Evolutionary conservation across 1,140 invertebrate genomes (phyloP).

Genomic region (Proales similis): DNA sequence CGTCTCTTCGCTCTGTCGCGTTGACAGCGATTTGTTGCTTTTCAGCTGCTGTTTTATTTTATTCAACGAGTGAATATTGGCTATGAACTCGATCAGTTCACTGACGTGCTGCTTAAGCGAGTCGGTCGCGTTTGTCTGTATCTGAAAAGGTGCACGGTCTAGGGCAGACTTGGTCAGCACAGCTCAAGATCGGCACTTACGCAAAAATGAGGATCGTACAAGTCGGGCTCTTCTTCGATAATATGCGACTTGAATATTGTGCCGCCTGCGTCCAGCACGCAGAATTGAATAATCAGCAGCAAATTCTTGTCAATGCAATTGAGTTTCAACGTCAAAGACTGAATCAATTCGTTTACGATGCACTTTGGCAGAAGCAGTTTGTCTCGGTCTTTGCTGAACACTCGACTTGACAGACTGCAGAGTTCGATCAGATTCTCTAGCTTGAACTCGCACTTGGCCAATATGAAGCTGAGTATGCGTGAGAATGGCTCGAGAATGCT

Average conservation of each 20-base stretch:
- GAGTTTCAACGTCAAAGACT: constrained; percentile 87
- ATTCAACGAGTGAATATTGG: constrained; percentile 87
- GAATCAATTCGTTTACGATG: constrained; percentile 83
- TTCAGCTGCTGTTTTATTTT: constrained; percentile 75
- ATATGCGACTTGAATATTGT: constrained; percentile 51
- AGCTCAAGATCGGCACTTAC: background rate
- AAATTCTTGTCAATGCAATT: constrained; percentile 87
- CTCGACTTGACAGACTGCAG: constrained; percentile 77
- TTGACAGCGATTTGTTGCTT: constrained; percentile 37
- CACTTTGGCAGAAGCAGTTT: constrained; percentile 80
- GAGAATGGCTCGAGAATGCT: constrained; percentile 86
- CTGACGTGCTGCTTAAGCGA: constrained; percentile 80
- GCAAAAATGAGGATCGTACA: constrained; percentile 35
- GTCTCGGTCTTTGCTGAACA: constrained; percentile 78
- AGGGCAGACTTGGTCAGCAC: background rate
- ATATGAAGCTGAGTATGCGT: constrained; percentile 79
- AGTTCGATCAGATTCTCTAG: constrained; percentile 77
- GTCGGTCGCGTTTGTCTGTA: constrained; percentile 77
- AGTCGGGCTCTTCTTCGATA: constrained; percentile 21
- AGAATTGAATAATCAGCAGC: constrained; percentile 75
- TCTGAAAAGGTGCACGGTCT: constrained; percentile 40
- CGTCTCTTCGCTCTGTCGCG: constrained; percentile 65
- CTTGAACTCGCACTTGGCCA: constrained; percentile 77
- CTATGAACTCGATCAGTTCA: constrained; percentile 90
- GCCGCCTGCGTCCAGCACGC: constrained; percentile 67